A percentile compares a stretch with the other conserved stretches of the same genome.
Evolutionary conservation across 2,888 invertebrate genomes (phyloP).

Genomic region (Homarus gammarus): DNA sequence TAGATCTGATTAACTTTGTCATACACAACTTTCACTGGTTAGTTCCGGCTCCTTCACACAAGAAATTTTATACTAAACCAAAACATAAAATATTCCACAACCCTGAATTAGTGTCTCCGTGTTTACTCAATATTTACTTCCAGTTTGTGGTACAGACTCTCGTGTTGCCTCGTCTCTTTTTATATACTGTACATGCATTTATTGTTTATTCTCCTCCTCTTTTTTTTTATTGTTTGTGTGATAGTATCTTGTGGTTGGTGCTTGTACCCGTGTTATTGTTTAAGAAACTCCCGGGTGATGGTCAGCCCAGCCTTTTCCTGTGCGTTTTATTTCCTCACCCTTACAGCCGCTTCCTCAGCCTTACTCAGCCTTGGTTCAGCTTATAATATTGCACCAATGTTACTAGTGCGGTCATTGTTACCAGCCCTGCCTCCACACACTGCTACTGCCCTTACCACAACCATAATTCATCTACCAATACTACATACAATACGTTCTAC

Average conservation of each 20-base stretch:
- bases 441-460: background rate
- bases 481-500: too few relatives aligned
- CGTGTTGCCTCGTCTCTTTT: background rate
- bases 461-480: too few relatives aligned
- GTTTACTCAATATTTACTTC: background rate
- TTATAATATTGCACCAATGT: too few relatives aligned
- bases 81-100: too few relatives aligned
- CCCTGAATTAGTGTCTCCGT: background rate
- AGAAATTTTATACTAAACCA: too few relatives aligned
- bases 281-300: constrained; percentile 31
- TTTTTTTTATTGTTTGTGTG: background rate
- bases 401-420: too few relatives aligned
- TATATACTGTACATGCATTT: constrained; percentile 26
- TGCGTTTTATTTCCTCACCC: constrained; percentile 26
- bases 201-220: too few relatives aligned
- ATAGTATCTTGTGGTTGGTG: background rate
- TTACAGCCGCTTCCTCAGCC: background rate
- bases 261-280: background rate
- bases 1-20: too few relatives aligned
- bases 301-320: background rate
- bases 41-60: too few relatives aligned
- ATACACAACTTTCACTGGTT: too few relatives aligned
- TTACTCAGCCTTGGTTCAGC: background rate
- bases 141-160: background rate
- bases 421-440: background rate